A percentile compares a stretch with the other conserved stretches of the same genome.
phyloP scores from a whole-genome alignment of 2,113 vertebrate genomes.

The Tinamus guttatus region DNA sequence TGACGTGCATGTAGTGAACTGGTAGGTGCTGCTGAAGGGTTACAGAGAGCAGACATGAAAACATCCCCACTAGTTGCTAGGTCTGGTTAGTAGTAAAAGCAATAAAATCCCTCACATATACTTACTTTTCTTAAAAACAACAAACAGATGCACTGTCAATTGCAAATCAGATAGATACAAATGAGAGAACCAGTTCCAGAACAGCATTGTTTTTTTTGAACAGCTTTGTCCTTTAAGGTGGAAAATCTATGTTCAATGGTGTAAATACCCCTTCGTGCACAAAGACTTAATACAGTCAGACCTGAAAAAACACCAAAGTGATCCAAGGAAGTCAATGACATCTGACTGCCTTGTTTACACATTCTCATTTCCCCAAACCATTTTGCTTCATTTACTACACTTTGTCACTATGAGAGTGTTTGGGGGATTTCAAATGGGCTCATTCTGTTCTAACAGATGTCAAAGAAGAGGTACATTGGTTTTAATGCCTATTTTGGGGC shows the following conservation, averaged over 20 bases:
- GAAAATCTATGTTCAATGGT: neutral
- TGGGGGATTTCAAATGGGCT: constrained; percentile 77
- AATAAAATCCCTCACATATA: neutral
- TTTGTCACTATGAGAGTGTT: constrained; percentile 69
- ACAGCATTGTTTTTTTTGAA: neutral
- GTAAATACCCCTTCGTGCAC: neutral
- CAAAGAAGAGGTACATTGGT: constrained; percentile 81
- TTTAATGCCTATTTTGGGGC: constrained; percentile 78
- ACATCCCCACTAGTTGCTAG: neutral
- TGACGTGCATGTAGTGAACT: neutral
- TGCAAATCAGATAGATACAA: constrained; percentile 6
- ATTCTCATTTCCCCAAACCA: constrained; percentile 70
- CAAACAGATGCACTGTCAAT: neutral
- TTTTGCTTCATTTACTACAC: constrained; percentile 78
- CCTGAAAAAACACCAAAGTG: constrained; percentile 30
- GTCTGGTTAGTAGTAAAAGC: neutral
- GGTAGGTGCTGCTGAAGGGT: neutral
- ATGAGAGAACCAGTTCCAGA: neutral
- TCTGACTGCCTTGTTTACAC: constrained; percentile 76
- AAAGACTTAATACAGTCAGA: constrained; percentile 6
- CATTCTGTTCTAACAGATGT: constrained; percentile 82
- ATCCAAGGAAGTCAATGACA: constrained; percentile 68
- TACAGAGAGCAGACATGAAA: neutral
- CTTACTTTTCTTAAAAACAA: neutral
- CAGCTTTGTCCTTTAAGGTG: neutral